Conservation (phyloP, 2,113 vertebrate genomes). For the Malurus elegans region DNA sequence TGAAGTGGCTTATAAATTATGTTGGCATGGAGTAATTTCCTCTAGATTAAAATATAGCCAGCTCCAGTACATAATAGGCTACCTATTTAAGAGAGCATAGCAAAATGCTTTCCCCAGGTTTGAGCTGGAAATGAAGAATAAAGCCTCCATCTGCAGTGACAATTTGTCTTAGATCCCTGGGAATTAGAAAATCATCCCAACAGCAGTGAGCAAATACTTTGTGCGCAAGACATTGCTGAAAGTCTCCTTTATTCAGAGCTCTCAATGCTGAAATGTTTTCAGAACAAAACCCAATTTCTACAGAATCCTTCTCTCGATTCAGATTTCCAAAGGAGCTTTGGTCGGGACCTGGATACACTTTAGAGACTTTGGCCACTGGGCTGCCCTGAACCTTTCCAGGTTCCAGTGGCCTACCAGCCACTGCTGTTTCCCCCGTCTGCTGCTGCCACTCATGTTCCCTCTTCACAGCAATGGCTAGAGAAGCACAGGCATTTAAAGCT, state of each 20-base stretch:
- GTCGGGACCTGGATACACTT: neutral
- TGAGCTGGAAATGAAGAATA: neutral
- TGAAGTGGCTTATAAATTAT: neutral
- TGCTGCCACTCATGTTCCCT: neutral
- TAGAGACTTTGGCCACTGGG: neutral
- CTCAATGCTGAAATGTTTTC: neutral
- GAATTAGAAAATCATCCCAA: neutral
- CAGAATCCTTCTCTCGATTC: neutral
- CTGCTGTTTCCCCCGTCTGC: neutral
- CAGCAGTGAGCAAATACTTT: neutral
- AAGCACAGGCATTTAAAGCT: neutral
- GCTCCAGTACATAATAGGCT: neutral
- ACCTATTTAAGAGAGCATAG: neutral
- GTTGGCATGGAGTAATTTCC: neutral
- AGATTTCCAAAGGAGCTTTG: neutral
- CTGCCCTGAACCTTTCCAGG: neutral
- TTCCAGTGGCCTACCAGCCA: neutral
- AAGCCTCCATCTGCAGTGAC: neutral
- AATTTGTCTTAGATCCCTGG: neutral
- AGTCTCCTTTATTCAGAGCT: neutral
- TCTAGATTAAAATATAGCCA: neutral
- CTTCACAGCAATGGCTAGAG: neutral
- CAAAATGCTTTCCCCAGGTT: neutral
- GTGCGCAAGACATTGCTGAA: neutral
- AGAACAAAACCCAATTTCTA: neutral